Percentiles rank a stretch among this genome's conserved stretches.
These are phyloP conservation scores for Thecocarcelia acutangulata DNA, from an alignment of 2,888 invertebrate species.

Conservation along the genomic window DNA sequence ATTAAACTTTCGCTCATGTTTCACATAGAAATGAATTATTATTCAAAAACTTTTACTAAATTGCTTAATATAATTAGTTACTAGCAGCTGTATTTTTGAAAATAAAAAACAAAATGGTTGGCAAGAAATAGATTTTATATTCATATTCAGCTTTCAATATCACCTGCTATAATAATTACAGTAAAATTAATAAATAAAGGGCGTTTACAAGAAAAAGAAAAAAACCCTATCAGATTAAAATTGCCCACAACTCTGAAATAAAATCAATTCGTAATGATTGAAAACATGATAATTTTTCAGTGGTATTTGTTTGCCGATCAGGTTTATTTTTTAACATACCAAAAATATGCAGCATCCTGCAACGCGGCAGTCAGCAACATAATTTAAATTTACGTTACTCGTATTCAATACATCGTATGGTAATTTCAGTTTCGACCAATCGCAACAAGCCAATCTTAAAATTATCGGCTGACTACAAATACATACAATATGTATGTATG, in stretches of 20 bases:
- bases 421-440: slow-evolving; percentile 56
- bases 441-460: slow-evolving; percentile 9
- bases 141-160: neutral
- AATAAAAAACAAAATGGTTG: slow-evolving; percentile 50
- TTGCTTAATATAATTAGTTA: neutral
- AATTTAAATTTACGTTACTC: slow-evolving; percentile 31
- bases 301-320: slow-evolving; percentile 7
- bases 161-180: slow-evolving; percentile 54
- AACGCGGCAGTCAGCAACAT: slow-evolving; percentile 6
- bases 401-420: slow-evolving; percentile 40
- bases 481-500: no score
- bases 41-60: no score
- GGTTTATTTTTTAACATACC: slow-evolving; percentile 5
- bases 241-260: neutral
- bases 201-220: slow-evolving; percentile 21
- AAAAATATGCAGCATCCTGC: slow-evolving; percentile 4
- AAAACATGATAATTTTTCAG: neutral
- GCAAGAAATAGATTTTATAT: neutral
- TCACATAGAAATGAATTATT: no score
- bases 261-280: neutral
- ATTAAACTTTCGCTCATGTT: no score
- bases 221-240: slow-evolving; percentile 33
- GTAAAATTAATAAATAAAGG: slow-evolving; percentile 51
- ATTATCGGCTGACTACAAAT: slow-evolving; percentile 31
- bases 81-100: slow-evolving; percentile 5